Base-by-base conservation (phyloP, 2,888 invertebrate genomes). In the Leptopilina syphax region DNA sequence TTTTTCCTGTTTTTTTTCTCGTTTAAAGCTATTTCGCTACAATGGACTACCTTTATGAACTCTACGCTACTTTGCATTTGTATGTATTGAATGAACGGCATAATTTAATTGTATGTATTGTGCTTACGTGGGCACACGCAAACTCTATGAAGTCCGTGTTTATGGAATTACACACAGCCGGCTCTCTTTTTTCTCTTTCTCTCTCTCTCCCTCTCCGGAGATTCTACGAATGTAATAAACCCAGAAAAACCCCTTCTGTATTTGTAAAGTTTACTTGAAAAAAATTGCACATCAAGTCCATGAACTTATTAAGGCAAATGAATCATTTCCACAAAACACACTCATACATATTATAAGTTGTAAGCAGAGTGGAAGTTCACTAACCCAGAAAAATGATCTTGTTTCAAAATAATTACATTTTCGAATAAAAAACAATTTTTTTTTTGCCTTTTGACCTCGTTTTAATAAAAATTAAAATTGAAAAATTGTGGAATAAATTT, bases 21-120 rank as follows among this genome's bases (percentile, higher is more conserved):
- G 82, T 77, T 89, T 89, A 87, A 88, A 87, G 87, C 91, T 91
- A 91, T 91, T 91, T 91, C 91, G 91, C 91, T 91, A 91, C 90
- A 88, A 89, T 91, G 91, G 90, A 90, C 89, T 91, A 91, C 88
- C 87, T 85, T 87, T 90, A 90, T 91, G 90, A 90, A 88, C 86
- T 87, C 91, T 91, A 91, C 88, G 83, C 89, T 91, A 91, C 88
- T 90, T 89, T 91, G 91, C 90, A 90, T 87, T 44, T 90, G 85
- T 88, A 89, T 89, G 87, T 90, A 88, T 88, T 87, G 87, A 86
- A 88, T 88, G 86, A 89, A 87, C 85, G 85, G 87, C 85, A 86
- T 88, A 88, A 86, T 88, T 85, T 87, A 50, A 87, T 80, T 85
- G 84, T 79, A 85, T 79, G 78, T 65, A 86, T 44, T 86, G 86